These are phyloP conservation scores for Prionchulus punctatus DNA, from an alignment of 2,888 invertebrate species.

Conservation along the genomic window DNA sequence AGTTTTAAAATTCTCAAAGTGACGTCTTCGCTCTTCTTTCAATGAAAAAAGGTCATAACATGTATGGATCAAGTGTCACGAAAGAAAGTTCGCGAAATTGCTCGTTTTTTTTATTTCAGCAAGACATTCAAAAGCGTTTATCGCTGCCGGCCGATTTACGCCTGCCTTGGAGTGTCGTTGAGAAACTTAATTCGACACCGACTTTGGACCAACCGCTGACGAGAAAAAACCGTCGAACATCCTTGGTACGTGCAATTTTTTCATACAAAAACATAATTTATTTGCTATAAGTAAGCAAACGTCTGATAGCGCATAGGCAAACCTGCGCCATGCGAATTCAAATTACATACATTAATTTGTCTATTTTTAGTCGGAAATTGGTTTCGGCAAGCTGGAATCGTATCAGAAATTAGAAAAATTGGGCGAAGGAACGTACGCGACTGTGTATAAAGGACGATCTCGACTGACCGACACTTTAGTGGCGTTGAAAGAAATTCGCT, in stretches of 20 bases:
- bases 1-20: too few relatives aligned
- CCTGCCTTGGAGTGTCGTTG: slow-evolving; percentile 46
- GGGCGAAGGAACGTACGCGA: slow-evolving; percentile 53
- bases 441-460: slow-evolving; percentile 49
- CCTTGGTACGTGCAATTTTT: slow-evolving; percentile 41
- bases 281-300: too few relatives aligned
- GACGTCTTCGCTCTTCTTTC: too few relatives aligned
- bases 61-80: too few relatives aligned
- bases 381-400: slow-evolving; percentile 51
- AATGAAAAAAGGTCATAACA: too few relatives aligned
- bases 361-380: slow-evolving; percentile 45
- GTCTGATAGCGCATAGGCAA: too few relatives aligned
- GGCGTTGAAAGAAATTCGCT: slow-evolving; percentile 43
- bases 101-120: slow-evolving; percentile 20
- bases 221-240: slow-evolving; percentile 45
- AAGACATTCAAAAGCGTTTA: slow-evolving; percentile 47
- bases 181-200: slow-evolving; percentile 40
- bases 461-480: slow-evolving; percentile 47
- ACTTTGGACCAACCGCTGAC: slow-evolving; percentile 44
- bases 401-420: slow-evolving; percentile 50
- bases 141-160: slow-evolving; percentile 49
- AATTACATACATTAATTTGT: too few relatives aligned
- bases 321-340: too few relatives aligned
- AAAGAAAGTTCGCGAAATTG: too few relatives aligned
- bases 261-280: too few relatives aligned